These are phyloP conservation scores for Drosophila bocki DNA, from an alignment of 1,140 invertebrate species.

Conservation along the genomic window DNA sequence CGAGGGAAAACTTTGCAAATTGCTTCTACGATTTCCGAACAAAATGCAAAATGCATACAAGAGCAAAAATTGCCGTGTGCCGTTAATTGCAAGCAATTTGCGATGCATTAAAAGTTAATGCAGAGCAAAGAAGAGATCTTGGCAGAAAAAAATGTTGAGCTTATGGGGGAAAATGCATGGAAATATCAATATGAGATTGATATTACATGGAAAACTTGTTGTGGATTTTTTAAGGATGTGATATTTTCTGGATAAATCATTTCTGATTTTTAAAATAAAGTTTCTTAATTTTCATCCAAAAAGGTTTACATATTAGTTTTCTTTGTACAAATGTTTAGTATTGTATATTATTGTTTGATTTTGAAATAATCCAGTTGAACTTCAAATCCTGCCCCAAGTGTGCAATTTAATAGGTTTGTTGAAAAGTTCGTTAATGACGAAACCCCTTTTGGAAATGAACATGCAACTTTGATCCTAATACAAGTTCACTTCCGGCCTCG, in stretches of 20 bases:
- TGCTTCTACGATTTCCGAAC: conserved; percentile 61
- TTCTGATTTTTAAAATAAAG: too few relatives aligned
- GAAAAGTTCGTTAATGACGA: conserved; percentile 10
- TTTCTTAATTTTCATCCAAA: neutral
- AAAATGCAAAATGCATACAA: conserved; percentile 30
- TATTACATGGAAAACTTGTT: neutral
- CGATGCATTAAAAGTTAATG: conserved; percentile 72
- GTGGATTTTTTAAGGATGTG: neutral
- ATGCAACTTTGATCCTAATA: conserved; percentile 14
- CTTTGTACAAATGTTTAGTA: neutral
- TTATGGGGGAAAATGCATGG: neutral
- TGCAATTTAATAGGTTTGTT: conserved; percentile 2
- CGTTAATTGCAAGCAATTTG: conserved; percentile 77
- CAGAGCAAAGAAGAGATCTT: conserved; percentile 6
- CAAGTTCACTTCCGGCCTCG: conserved; percentile 6
- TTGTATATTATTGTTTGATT: too few relatives aligned
- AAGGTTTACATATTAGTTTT: neutral
- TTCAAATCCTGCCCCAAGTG: neutral
- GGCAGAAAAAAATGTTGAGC: neutral
- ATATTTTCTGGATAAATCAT: too few relatives aligned
- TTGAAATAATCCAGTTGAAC: too few relatives aligned
- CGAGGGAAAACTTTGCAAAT: conserved; percentile 56
- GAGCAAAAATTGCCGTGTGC: conserved; percentile 48
- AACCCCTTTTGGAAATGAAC: conserved; percentile 18
- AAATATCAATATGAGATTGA: neutral